These are phyloP conservation scores for Dasysyrphus albostriatus DNA, from an alignment of 2,888 invertebrate genomes.

Conservation along the genomic window DNA sequence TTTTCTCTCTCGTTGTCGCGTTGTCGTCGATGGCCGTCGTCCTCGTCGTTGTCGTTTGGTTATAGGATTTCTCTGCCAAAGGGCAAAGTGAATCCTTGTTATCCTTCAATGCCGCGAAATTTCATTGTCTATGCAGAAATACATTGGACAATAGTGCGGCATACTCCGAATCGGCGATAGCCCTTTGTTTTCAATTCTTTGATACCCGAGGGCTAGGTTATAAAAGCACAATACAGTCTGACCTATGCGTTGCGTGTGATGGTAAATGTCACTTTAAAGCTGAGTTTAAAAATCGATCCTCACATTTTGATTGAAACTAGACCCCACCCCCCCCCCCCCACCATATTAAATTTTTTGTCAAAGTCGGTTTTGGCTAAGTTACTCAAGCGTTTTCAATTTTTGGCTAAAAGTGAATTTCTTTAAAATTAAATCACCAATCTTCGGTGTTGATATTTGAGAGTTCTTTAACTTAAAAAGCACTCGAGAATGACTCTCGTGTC, in stretches of 20 bases:
- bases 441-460: too few species aligned
- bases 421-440: too few species aligned
- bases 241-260: slow-evolving; percentile 44
- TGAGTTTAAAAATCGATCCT: background rate
- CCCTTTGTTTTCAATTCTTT: slow-evolving; percentile 64
- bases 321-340: too few species aligned
- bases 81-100: slow-evolving; percentile 52
- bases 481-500: too few species aligned
- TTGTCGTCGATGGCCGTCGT: too few species aligned
- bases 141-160: slow-evolving; percentile 41
- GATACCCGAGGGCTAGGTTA: slow-evolving; percentile 2
- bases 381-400: too few species aligned
- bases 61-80: slow-evolving; percentile 28
- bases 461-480: too few species aligned
- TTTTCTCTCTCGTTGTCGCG: slow-evolving; percentile 37
- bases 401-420: too few species aligned
- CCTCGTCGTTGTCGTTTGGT: slow-evolving; percentile 28
- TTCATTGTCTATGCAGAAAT: slow-evolving; percentile 62
- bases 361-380: background rate
- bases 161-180: slow-evolving; percentile 10
- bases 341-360: background rate
- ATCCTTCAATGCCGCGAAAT: slow-evolving; percentile 50
- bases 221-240: slow-evolving; percentile 58
- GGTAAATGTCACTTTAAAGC: slow-evolving; percentile 13
- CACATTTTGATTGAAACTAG: background rate